Evolutionary conservation across 2,797 vertebrate species (phyloP).

Genomic region (Kryptolebias ocellatus): DNA sequence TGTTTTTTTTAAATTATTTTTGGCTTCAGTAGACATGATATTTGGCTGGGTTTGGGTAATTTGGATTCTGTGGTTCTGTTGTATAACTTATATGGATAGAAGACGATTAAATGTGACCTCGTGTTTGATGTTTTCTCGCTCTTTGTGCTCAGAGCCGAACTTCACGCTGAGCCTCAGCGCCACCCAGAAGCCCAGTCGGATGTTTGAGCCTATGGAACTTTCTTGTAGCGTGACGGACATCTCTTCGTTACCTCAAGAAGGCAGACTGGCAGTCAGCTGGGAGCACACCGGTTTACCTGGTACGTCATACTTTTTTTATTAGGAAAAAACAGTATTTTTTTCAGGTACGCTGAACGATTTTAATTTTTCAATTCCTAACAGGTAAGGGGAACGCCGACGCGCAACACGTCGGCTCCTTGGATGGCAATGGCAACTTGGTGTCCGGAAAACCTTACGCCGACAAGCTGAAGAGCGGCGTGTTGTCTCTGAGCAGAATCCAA

Average conservation of each 20-base stretch:
- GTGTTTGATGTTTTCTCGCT: neutral
- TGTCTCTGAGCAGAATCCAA: slow-evolving; percentile 82
- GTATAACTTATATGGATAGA: too few species aligned
- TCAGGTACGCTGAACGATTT: neutral
- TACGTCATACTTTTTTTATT: slow-evolving; percentile 11
- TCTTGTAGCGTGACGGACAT: slow-evolving; percentile 82
- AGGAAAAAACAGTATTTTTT: neutral
- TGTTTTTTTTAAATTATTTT: too few species aligned
- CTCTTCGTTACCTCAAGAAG: slow-evolving; percentile 43
- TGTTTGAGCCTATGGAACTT: slow-evolving; percentile 87
- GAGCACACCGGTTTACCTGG: slow-evolving; percentile 80
- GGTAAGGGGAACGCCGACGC: slow-evolving; percentile 38
- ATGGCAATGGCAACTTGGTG: slow-evolving; percentile 84
- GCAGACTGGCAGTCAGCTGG: slow-evolving; percentile 87
- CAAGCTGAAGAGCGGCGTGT: slow-evolving; percentile 79
- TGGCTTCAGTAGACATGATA: too few species aligned
- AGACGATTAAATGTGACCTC: neutral
- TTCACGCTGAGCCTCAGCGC: slow-evolving; percentile 77
- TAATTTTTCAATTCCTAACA: slow-evolving; percentile 11
- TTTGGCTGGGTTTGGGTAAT: too few species aligned
- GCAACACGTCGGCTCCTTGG: slow-evolving; percentile 82
- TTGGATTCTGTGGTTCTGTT: too few species aligned
- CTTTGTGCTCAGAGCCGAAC: slow-evolving; percentile 80
- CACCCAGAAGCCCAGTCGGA: slow-evolving; percentile 74
- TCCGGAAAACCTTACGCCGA: slow-evolving; percentile 77